A percentile compares a stretch with the other conserved stretches of the same genome.
These are phyloP conservation scores for Propithecus perrieri DNA, from an alignment of 2,797 vertebrate species.

Conservation along the genomic window DNA sequence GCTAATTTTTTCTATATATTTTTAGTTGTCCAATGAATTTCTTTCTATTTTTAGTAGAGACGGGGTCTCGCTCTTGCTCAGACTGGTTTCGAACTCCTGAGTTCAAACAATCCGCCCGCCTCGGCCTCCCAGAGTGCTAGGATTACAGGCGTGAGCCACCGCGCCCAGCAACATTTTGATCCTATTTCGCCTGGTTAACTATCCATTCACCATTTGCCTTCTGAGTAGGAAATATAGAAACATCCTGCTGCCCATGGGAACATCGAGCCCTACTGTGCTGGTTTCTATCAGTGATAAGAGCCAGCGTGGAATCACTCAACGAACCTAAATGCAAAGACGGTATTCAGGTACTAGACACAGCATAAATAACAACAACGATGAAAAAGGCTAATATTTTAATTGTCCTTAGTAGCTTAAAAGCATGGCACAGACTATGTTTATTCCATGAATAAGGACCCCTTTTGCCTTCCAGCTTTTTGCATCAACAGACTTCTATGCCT, in stretches of 20 bases:
- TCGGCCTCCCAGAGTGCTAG: too few species aligned
- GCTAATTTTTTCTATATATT: too few species aligned
- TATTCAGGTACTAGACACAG: background rate
- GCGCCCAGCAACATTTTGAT: too few species aligned
- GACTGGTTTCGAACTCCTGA: too few species aligned
- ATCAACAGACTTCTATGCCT: background rate
- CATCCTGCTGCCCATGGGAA: background rate
- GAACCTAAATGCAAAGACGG: background rate
- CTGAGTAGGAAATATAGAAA: background rate
- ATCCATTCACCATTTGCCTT: background rate
- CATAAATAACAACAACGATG: background rate
- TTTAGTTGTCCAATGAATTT: too few species aligned
- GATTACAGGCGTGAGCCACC: too few species aligned
- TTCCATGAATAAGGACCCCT: background rate
- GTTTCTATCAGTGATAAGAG: background rate
- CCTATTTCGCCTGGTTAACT: background rate
- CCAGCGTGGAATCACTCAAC: background rate
- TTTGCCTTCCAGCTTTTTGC: constrained; percentile 30
- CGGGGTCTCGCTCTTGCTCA: too few species aligned
- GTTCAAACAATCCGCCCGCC: too few species aligned
- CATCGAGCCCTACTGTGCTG: background rate
- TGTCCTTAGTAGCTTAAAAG: background rate
- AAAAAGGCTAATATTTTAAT: background rate
- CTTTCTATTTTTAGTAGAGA: too few species aligned
- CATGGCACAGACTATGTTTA: background rate